A percentile compares a stretch with the other conserved stretches of the same genome.
phyloP scores from a whole-genome alignment of 2,888 invertebrate species.

The Brenthis ino region DNA sequence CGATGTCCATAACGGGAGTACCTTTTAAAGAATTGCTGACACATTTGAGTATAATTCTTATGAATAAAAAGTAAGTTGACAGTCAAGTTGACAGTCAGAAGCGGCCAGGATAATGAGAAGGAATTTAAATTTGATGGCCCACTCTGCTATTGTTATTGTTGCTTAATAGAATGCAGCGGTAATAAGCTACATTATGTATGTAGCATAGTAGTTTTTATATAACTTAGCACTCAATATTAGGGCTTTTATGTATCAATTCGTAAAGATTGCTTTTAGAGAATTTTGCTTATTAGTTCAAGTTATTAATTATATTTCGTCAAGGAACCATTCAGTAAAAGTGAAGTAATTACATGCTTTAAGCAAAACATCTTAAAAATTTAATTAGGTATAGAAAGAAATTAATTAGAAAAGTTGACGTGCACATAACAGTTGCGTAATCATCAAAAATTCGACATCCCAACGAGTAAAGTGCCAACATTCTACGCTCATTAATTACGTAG shows the following conservation, averaged over 20 bases:
- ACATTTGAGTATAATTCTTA: slow-evolving; percentile 62
- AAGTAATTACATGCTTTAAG: background rate
- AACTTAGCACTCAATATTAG: background rate
- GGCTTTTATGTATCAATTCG: background rate
- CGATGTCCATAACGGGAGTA: slow-evolving; percentile 32
- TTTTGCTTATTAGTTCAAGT: too few species aligned
- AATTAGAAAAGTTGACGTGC: slow-evolving; percentile 47
- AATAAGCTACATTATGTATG: slow-evolving; percentile 8
- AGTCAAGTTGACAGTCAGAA: slow-evolving; percentile 61
- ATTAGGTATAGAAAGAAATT: slow-evolving; percentile 35
- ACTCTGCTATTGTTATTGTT: slow-evolving; percentile 31
- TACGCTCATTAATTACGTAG: slow-evolving; percentile 74
- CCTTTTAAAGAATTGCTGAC: slow-evolving; percentile 50
- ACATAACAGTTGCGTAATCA: slow-evolving; percentile 46
- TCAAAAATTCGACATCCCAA: slow-evolving; percentile 62
- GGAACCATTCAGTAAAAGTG: background rate
- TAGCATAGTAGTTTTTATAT: background rate
- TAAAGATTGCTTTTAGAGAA: too few species aligned
- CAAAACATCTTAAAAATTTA: slow-evolving; percentile 9
- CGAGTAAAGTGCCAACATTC: slow-evolving; percentile 48
- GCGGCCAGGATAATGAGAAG: slow-evolving; percentile 59
- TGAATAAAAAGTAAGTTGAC: slow-evolving; percentile 64
- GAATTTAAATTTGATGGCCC: slow-evolving; percentile 56
- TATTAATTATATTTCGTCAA: too few species aligned
- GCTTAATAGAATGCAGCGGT: slow-evolving; percentile 39